Evolutionary conservation across 2,888 invertebrate species (phyloP).

Genomic region (Argyra leucocephala): DNA sequence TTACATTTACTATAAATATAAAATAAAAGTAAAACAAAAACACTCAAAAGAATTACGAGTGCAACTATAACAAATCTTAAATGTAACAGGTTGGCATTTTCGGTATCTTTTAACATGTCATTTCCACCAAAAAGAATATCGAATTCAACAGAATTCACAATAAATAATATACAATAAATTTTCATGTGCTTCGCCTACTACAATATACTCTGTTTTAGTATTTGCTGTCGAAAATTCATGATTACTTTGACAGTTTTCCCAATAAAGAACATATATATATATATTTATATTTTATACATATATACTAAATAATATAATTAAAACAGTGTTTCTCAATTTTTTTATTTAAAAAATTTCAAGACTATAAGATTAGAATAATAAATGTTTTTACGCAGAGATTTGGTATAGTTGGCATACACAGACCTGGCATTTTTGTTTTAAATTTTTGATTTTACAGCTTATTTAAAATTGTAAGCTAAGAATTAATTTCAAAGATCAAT

Average conservation of each 20-base stretch:
- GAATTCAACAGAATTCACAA: background rate
- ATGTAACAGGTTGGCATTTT: slow-evolving; percentile 4
- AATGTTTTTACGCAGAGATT: too few relatives aligned
- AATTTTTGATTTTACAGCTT: too few relatives aligned
- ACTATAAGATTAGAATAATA: too few relatives aligned
- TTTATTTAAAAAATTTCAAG: too few relatives aligned
- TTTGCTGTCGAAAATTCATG: background rate
- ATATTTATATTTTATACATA: too few relatives aligned
- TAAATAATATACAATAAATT: background rate
- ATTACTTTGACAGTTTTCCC: background rate
- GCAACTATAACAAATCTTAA: slow-evolving; percentile 1
- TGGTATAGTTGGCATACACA: too few relatives aligned
- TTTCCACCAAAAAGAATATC: background rate
- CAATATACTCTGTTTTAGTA: background rate
- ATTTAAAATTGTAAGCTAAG: too few relatives aligned
- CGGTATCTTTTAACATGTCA: background rate
- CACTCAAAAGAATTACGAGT: background rate
- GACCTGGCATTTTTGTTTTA: too few relatives aligned
- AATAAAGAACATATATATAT: background rate
- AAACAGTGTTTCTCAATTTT: background rate
- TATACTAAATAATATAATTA: too few relatives aligned
- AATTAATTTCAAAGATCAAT: too few relatives aligned
- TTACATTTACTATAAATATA: background rate
- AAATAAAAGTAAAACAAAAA: background rate
- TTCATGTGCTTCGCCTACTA: background rate